Base-by-base conservation (phyloP, 2,888 invertebrate genomes). In the Criorhina ranunculi region DNA sequence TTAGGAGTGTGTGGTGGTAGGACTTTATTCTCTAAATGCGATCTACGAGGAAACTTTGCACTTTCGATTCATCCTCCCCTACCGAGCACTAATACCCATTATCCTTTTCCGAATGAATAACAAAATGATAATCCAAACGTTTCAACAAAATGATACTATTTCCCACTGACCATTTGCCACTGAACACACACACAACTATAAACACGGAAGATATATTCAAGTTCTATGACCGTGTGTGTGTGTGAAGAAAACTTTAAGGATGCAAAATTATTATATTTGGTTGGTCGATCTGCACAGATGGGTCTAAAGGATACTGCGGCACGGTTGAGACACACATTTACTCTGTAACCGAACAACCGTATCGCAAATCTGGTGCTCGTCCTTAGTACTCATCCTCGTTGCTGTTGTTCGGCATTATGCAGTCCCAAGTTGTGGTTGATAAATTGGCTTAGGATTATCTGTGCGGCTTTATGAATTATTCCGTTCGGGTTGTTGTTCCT, bases 361-460 rank as follows among this genome's bases (percentile, higher is more conserved):
- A 69, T 60, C 72, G 60, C 67, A 73, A 67, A 78, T 62, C 73
- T 81, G 67, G 29, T 73, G 11, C 29, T 60, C 44, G 44, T 70
- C 33, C 37, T 57, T 15, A 17, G n/a, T n/a, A n/a, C n/a, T n/a
- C n/a, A n/a, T n/a, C n/a, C n/a, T n/a, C n/a, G n/a, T n/a, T 67
- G 42, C 60, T 83, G 57, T 69, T 79, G 78, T 79, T 83, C 37
- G 55, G 83, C 35, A 85, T 80, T 85, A 85, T 75, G 70, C 80
- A 80, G 80, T 85, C 53, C 76, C 69, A 76, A 85, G 60, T 85
- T 75, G 79, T 80, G 85, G 85, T 72, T 85, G 85, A 80, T 80
- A 85, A 85, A 85, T 85, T 85, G 85, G 85, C 85, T 80, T 33
- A 70, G 85, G 85, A 80, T 85, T 85, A 85, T 80, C 85, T 76